Percentiles rank a stretch among this genome's conserved stretches.
Conservation (phyloP, 2,113 vertebrate genomes). For the Lamprologus lemairii region DNA sequence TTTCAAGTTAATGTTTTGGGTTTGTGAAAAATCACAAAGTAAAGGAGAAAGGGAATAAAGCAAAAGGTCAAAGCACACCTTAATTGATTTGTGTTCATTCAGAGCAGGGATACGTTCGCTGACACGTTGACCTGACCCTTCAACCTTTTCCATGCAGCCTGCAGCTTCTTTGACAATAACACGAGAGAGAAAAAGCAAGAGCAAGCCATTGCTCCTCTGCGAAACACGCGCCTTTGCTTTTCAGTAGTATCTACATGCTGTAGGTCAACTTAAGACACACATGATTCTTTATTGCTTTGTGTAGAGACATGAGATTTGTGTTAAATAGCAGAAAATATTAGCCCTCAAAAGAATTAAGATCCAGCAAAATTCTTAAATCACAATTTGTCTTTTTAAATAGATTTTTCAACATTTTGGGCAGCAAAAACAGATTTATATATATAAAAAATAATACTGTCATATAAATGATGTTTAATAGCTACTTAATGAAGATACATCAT, state of each 20-base stretch:
- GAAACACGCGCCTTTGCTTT: accelerated
- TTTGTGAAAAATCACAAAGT: neutral
- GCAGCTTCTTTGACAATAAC: neutral
- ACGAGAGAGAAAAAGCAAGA: neutral
- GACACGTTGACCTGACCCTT: neutral
- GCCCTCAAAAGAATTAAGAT: neutral
- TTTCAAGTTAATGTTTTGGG: neutral
- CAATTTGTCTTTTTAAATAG: neutral
- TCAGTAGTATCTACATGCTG: neutral
- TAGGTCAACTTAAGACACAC: neutral
- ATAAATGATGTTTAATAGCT: neutral
- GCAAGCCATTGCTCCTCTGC: neutral
- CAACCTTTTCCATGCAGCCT: neutral
- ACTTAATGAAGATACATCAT: neutral
- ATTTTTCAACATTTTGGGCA: neutral
- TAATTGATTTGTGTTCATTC: neutral
- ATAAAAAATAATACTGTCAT: neutral
- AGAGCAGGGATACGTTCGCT: neutral
- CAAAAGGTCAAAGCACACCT: neutral
- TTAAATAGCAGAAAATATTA: neutral
- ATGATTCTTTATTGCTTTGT: neutral
- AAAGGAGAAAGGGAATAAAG: neutral
- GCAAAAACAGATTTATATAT: neutral
- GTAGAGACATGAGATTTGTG: neutral
- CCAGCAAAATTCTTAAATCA: neutral